Percentiles rank a stretch among this genome's conserved stretches.
Evolutionary conservation across 2,113 vertebrate genomes (phyloP).

Genomic region (Chlamydotis undulata): DNA sequence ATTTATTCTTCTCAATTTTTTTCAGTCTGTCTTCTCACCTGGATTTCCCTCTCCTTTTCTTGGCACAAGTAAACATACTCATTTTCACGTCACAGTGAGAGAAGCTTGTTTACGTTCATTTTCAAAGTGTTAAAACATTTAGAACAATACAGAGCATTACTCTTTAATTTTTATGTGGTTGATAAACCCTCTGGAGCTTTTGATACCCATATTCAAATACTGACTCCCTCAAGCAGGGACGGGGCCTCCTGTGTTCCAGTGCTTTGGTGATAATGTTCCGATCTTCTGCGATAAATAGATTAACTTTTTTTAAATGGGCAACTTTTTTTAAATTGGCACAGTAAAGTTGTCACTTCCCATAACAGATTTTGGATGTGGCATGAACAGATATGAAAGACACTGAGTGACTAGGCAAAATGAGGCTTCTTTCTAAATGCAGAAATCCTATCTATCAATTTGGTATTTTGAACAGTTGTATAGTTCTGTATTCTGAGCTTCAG

Average conservation of each 20-base stretch:
- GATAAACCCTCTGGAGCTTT: not conserved
- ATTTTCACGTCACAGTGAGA: not conserved
- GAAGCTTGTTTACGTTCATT: not conserved
- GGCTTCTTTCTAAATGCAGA: not conserved
- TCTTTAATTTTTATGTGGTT: not conserved
- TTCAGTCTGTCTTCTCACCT: not conserved
- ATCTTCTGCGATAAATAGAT: not conserved
- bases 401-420: not conserved
- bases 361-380: not conserved
- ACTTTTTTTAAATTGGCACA: not conserved
- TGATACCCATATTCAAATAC: not conserved
- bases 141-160: not conserved
- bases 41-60: conserved; percentile 20
- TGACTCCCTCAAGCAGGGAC: not conserved
- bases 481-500: not conserved
- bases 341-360: not conserved
- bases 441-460: not conserved
- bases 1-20: not conserved
- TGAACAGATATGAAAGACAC: not conserved
- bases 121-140: not conserved
- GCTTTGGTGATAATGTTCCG: not conserved
- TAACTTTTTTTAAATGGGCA: not conserved
- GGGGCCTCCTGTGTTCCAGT: not conserved
- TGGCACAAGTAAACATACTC: not conserved
- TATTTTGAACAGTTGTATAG: not conserved